Evolutionary conservation across 2,113 vertebrate species (phyloP).

Genomic region (Oreamnos americanus): DNA sequence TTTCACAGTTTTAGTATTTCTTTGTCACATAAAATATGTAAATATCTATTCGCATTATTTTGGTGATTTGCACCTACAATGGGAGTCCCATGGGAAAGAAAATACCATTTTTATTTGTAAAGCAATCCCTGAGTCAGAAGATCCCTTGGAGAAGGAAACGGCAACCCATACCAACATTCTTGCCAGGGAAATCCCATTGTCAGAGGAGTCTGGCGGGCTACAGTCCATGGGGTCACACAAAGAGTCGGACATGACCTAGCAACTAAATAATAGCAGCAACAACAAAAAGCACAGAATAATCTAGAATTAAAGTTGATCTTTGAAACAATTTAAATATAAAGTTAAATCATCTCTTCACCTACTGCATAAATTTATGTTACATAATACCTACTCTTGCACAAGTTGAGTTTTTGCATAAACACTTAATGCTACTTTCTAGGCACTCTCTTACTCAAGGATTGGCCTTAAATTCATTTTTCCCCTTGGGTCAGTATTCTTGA

Average conservation of each 20-base stretch:
- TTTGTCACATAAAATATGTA: constrained; percentile 25
- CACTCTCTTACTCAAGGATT: not conserved
- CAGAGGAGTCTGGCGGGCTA: not conserved
- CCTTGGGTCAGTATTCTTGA: not conserved
- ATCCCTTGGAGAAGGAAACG: not conserved
- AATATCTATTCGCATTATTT: not conserved
- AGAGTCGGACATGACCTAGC: not conserved
- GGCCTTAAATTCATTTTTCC: not conserved
- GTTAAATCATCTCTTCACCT: constrained; percentile 6
- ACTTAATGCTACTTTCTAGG: not conserved
- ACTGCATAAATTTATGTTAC: not conserved
- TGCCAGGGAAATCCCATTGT: not conserved
- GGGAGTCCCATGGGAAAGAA: not conserved
- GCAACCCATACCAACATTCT: not conserved
- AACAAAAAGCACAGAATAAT: constrained; percentile 35
- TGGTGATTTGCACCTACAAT: not conserved
- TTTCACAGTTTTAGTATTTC: constrained; percentile 38
- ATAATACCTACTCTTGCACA: not conserved
- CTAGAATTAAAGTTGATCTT: not conserved
- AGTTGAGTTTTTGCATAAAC: not conserved
- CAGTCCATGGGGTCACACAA: not conserved
- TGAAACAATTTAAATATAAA: not conserved
- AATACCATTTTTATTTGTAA: not conserved
- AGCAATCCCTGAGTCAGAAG: constrained; percentile 14
- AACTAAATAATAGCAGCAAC: not conserved